phyloP scores from a whole-genome alignment of 2,888 invertebrate species.

The Amphipyra berbera region DNA sequence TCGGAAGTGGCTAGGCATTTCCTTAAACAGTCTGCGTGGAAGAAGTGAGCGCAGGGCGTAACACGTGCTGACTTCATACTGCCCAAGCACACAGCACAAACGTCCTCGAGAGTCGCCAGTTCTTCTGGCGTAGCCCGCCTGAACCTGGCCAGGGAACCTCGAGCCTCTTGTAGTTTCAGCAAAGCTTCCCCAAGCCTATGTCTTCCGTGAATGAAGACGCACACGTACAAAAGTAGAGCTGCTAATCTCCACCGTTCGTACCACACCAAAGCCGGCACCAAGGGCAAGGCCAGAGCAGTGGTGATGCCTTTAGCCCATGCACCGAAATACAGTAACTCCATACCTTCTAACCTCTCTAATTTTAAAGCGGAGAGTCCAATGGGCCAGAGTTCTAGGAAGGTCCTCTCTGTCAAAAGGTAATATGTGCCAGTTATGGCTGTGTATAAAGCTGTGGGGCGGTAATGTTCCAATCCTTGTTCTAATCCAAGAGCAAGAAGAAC shows the following conservation, averaged over 20 bases:
- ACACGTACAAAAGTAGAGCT: constrained; percentile 90
- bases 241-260: constrained; percentile 90
- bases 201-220: constrained; percentile 91
- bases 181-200: constrained; percentile 90
- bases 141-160: constrained; percentile 90
- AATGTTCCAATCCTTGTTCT: constrained; percentile 93
- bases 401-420: constrained; percentile 93
- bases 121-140: constrained; percentile 92
- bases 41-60: constrained; percentile 94
- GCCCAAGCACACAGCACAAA: constrained; percentile 94
- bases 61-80: constrained; percentile 92
- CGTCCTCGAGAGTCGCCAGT: constrained; percentile 92
- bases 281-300: constrained; percentile 88
- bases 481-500: constrained; percentile 93
- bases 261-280: constrained; percentile 89
- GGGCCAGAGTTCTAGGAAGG: constrained; percentile 92
- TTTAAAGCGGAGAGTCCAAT: constrained; percentile 89
- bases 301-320: constrained; percentile 91
- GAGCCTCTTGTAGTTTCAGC: constrained; percentile 89
- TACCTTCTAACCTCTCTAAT: constrained; percentile 91
- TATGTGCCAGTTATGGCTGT: constrained; percentile 92
- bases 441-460: constrained; percentile 92
- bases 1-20: constrained; percentile 92
- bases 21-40: constrained; percentile 94
- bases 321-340: constrained; percentile 92